Percentiles rank a stretch among this genome's conserved stretches.
Conservation (phyloP, 2,113 vertebrate genomes). For the Acanthochromis polyacanthus region DNA sequence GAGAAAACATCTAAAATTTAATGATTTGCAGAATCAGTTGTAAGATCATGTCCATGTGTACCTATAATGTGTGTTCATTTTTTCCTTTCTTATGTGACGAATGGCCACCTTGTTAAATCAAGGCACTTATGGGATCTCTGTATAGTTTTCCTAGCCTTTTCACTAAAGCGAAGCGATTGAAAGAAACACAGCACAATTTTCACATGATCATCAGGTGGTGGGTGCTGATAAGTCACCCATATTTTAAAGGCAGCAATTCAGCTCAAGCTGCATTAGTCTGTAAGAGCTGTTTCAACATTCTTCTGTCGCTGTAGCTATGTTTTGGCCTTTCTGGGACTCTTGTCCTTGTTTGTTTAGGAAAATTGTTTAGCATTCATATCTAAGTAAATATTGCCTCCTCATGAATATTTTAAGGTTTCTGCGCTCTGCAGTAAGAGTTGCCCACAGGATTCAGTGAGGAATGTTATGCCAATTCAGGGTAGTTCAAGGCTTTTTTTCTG, state of each 20-base stretch:
- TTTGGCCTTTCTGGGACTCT: neutral
- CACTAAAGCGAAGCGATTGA: too few species aligned
- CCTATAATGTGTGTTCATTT: too few species aligned
- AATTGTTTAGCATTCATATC: neutral
- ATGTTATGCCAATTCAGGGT: neutral
- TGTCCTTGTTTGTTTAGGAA: neutral
- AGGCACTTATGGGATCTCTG: neutral
- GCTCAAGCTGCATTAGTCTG: neutral
- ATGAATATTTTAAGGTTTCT: too few species aligned
- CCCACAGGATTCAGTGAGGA: neutral
- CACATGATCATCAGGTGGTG: conserved; percentile 3
- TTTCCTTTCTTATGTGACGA: too few species aligned
- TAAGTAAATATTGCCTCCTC: neutral
- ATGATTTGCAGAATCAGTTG: neutral
- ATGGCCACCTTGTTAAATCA: neutral
- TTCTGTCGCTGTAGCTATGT: neutral
- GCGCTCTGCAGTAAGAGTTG: neutral
- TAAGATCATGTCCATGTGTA: too few species aligned
- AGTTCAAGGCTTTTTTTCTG: neutral
- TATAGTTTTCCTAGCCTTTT: neutral
- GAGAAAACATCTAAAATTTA: neutral
- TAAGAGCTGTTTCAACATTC: neutral
- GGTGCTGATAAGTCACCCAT: neutral
- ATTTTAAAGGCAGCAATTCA: neutral
- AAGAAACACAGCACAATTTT: neutral